These are phyloP conservation scores for Leuciscus waleckii DNA, from an alignment of 2,797 vertebrate genomes.

Conservation along the genomic window DNA sequence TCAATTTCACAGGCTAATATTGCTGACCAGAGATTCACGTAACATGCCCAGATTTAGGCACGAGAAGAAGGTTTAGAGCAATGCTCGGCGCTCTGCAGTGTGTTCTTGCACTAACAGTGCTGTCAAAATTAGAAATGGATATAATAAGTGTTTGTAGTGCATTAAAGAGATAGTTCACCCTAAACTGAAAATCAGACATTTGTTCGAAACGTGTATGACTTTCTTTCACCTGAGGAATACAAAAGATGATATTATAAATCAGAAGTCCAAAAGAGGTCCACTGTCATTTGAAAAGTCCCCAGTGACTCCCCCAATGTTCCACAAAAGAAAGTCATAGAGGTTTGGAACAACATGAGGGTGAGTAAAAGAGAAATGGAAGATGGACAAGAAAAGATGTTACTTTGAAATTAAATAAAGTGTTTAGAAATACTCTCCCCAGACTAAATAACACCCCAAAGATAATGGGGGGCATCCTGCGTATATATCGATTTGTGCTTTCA, in stretches of 20 bases:
- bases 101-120: constrained; percentile 15
- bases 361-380: constrained; percentile 4
- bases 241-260: not conserved
- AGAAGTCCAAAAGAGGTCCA: not conserved
- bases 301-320: not conserved
- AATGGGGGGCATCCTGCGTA: not conserved
- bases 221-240: not conserved
- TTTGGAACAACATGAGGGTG: not conserved
- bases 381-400: too few relatives aligned
- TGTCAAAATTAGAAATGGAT: constrained; percentile 38
- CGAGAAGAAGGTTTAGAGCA: constrained; percentile 31
- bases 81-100: constrained; percentile 19
- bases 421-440: not conserved
- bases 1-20: constrained; percentile 78
- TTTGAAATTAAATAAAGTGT: constrained; percentile 18
- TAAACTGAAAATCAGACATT: not conserved
- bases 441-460: not conserved
- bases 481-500: constrained; percentile 19
- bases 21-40: constrained; percentile 73
- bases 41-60: constrained; percentile 35
- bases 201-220: not conserved
- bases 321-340: not conserved
- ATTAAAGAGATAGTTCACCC: not conserved
- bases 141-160: not conserved
- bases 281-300: not conserved